Base-by-base conservation (phyloP, 1,140 invertebrate genomes). In the Anastrepha ludens region DNA sequence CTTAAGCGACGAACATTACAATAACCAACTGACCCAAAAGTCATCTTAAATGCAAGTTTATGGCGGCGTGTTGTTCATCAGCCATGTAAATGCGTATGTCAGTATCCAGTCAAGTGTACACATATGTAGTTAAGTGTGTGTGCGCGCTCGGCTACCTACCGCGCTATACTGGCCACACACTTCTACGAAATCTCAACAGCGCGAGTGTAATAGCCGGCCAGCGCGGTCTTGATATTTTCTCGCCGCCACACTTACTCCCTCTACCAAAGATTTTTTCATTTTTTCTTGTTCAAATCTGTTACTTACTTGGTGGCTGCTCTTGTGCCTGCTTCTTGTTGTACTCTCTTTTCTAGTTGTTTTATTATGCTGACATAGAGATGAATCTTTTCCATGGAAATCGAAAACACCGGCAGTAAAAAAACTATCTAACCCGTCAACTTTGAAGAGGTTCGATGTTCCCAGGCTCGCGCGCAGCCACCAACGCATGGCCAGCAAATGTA, bases 11-110 rank as follows among this genome's bases (percentile, higher is more conserved):
- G 9, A 67, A 55, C 64, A n/a, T 58, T n/a, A 67, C 4, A 41
- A 17, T 41, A 78, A 41, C 13, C 44, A 50, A 58, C 44, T 87
- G 87, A 87, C 87, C 87, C 58, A 85, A 87, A 87, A 87, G 87
- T 87, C 87, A 87, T 87, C 87, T 85, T 85, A 87, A 85, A 87
- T 87, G 87, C 87, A 85, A 85, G 78, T 85, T 87, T 87, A 85
- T 64, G 60, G 74, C 78, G 78, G 47, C 9, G 70, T 20, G 41
- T 6, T 78, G 67, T 47, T 78, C 44, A 87, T 78, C 64, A 81
- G 74, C 74, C 15, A 6, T 81, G 74, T 81, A 81, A 81, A 47
- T 81, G 74, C 74, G 74, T 81, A 15, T 41, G 74, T 55, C 70
- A 5, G 41, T 47, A 41, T 5, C n/a, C 74, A 81, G 47, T 81